Evolutionary conservation across 2,888 invertebrate species (phyloP), one percentile per base, ranked within the genome.

Genomic region (Lepidochitona cinerea): DNA sequence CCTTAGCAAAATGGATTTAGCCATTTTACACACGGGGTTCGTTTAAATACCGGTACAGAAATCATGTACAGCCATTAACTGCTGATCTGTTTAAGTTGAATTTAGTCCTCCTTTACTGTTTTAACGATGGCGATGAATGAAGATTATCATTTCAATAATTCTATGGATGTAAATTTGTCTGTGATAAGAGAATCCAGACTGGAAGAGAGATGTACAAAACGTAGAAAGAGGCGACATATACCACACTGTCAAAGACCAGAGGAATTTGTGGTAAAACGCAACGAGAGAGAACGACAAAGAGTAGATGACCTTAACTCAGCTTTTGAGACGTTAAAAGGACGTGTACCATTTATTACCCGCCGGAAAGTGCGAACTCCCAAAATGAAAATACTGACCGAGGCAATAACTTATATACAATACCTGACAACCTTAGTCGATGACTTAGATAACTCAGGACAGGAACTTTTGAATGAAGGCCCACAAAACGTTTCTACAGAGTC

Each of bases 221-320:
- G n/a, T 4, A 49, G 75, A 33, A 49, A 52, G 29, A 68, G 78
- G 14, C 70, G 68, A 4, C 79, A 79, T 53, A 67, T 79, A 1
- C 79, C 79, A 1, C 79, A 79, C 59, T 37, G 36, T 35, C 53
- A 70, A 37, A 59, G 78, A 49, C 54, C 76, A 1, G 9, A 18
- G 29, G 79, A 75, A 37, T 78, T 75, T 49, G 79, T 79, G 7
- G 37, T 53, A 14, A 73, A 73, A 32, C 72, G 79, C 35, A 79
- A 79, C 75, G 54, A 65, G 9, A 72, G 79, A 12, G 79, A 79
- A 52, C n/a, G 79, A 37, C 35, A 59, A 5, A 68, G 79, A 14
- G 76, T 78, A 26, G 74, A 75, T 49, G 49, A 64, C 36, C 75
- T 79, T 18, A 79, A 79, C 67, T 49, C 37, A 0, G 79, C 79